A percentile compares a stretch with the other conserved stretches of the same genome.
Evolutionary conservation across 2,797 vertebrate species (phyloP).

Genomic region (Lagodon rhomboides): DNA sequence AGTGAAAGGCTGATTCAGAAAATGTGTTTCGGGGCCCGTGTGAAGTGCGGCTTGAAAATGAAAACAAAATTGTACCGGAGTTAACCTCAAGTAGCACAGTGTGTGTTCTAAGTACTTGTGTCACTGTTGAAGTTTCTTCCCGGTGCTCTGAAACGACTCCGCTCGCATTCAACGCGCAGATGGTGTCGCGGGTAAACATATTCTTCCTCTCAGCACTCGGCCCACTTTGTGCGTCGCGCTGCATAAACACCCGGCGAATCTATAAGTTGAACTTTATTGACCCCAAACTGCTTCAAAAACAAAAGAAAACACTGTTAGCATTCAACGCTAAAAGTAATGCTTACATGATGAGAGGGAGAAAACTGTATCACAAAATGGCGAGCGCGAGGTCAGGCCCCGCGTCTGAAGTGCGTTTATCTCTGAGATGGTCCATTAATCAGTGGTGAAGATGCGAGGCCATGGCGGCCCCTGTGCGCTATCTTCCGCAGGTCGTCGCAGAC

Average conservation of each 20-base stretch:
- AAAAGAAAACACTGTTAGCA: conserved; percentile 6
- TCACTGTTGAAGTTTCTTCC: not conserved
- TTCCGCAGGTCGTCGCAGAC: conserved; percentile 36
- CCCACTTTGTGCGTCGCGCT: conserved; percentile 1
- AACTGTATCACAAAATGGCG: conserved; percentile 3
- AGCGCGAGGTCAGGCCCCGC: not conserved
- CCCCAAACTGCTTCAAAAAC: not conserved
- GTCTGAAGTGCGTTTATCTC: conserved; percentile 1
- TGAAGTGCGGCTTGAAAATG: not conserved
- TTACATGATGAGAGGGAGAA: not conserved
- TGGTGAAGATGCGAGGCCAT: not conserved
- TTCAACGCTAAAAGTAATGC: not conserved
- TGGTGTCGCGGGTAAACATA: conserved; percentile 10
- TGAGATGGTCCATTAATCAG: not conserved
- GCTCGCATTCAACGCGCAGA: conserved; percentile 10
- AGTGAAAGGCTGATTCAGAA: not conserved
- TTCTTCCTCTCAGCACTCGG: not conserved
- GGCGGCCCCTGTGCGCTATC: conserved; percentile 6
- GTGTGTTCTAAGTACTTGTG: not conserved
- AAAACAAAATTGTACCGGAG: not conserved
- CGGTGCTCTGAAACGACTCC: not conserved
- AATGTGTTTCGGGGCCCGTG: not conserved
- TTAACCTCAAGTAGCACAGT: not conserved
- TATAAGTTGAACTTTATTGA: conserved; percentile 14
- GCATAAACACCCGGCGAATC: not conserved